Percentiles rank a stretch among this genome's conserved stretches.
phyloP scores from a whole-genome alignment of 2,797 vertebrate genomes.

The Ciconia nigra region DNA sequence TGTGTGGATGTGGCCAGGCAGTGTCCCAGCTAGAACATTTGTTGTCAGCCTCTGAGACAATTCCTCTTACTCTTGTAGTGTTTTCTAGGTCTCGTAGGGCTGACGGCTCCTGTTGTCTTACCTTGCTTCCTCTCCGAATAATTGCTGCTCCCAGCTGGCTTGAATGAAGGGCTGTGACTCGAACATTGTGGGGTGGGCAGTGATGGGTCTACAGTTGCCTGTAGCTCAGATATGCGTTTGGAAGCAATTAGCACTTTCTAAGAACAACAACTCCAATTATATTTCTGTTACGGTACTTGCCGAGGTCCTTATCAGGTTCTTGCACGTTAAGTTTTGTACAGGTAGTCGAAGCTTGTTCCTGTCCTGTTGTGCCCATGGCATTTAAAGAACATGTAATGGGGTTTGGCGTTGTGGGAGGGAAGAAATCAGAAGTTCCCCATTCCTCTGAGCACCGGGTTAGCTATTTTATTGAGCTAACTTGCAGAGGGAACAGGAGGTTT shows the following conservation, averaged over 20 bases:
- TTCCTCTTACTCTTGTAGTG: neutral
- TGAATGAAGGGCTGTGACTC: too few relatives aligned
- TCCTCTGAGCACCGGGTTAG: neutral
- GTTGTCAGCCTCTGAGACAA: neutral
- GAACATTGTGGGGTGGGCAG: neutral
- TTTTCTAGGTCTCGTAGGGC: neutral
- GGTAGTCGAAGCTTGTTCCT: neutral
- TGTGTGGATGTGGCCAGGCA: neutral
- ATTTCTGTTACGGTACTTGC: neutral
- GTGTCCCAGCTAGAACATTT: neutral
- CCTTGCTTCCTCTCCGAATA: neutral
- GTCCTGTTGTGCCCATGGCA: neutral
- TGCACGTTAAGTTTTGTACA: neutral
- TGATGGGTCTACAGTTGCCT: neutral
- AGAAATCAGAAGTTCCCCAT: neutral
- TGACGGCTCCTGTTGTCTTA: neutral
- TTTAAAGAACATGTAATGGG: neutral
- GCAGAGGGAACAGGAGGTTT: neutral
- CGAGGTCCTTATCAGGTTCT: neutral
- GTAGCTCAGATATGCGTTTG: neutral
- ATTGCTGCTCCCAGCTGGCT: neutral
- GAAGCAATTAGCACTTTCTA: neutral
- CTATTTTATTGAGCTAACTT: neutral
- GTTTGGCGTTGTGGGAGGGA: neutral
- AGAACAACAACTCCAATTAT: neutral